These are phyloP conservation scores for Eudyptes chrysolophus DNA, from an alignment of 2,113 vertebrate genomes.

Conservation along the genomic window DNA sequence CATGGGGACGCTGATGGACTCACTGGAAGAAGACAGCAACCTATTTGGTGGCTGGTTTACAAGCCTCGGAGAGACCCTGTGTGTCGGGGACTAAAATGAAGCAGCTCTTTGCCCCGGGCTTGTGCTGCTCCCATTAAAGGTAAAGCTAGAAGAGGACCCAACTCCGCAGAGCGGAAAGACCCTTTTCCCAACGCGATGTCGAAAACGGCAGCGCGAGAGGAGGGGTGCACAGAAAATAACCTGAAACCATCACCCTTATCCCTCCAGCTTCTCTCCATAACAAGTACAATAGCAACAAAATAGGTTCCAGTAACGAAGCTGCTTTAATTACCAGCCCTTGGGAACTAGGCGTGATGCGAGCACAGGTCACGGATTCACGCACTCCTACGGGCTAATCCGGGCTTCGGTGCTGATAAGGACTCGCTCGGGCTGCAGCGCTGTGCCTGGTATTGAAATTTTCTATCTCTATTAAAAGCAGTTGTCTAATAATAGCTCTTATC, in stretches of 20 bases:
- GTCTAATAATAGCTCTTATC: background rate
- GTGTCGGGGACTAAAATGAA: background rate
- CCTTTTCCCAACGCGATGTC: background rate
- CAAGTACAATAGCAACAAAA: background rate
- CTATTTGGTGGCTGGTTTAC: background rate
- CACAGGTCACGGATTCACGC: background rate
- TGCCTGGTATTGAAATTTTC: background rate
- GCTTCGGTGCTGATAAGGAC: background rate
- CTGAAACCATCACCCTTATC: background rate
- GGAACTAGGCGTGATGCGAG: background rate
- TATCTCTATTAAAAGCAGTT: background rate
- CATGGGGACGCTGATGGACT: slow-evolving; percentile 87
- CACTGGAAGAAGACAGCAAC: slow-evolving; percentile 67
- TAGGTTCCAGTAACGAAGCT: background rate
- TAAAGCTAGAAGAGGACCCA: background rate
- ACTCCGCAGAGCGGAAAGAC: background rate
- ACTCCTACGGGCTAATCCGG: background rate
- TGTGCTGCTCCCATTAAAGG: background rate
- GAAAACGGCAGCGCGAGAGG: accelerated
- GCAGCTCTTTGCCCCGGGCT: background rate
- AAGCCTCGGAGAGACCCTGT: background rate
- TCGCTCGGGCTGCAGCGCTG: background rate
- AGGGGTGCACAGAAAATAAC: background rate
- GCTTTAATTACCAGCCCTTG: background rate
- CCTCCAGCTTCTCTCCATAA: background rate